Evolutionary conservation across 2,888 invertebrate genomes (phyloP).

Genomic region (Ernsta delagoae): DNA sequence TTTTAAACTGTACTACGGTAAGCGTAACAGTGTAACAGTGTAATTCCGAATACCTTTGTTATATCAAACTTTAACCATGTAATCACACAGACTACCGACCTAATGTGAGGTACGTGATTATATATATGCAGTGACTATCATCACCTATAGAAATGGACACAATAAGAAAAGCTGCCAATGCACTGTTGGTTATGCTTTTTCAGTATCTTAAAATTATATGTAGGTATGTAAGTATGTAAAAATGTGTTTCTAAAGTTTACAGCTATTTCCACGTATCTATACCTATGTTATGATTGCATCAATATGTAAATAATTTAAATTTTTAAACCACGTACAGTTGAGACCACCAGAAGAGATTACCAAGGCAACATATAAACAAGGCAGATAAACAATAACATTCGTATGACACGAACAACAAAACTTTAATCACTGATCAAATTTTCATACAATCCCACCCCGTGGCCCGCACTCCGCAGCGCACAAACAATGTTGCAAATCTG

Average conservation of each 20-base stretch:
- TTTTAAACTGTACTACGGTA: constrained; percentile 2
- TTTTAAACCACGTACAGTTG: background rate
- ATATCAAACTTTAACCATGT: background rate
- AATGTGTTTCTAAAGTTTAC: too few relatives aligned
- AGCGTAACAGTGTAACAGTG: background rate
- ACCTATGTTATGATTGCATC: too few relatives aligned
- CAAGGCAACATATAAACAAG: background rate
- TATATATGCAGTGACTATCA: too few relatives aligned
- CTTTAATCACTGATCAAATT: constrained; percentile 34
- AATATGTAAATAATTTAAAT: too few relatives aligned
- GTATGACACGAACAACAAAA: constrained; percentile 27
- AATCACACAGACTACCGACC: background rate
- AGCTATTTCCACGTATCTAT: too few relatives aligned
- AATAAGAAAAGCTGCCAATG: too few relatives aligned
- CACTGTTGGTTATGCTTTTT: too few relatives aligned
- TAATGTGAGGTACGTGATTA: too few relatives aligned
- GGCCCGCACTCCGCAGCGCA: constrained; percentile 17
- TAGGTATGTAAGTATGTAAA: too few relatives aligned
- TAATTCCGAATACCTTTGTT: background rate
- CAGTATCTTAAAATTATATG: too few relatives aligned
- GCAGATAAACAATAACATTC: background rate
- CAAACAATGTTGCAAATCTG: constrained; percentile 35
- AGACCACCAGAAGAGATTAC: background rate
- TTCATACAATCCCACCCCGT: constrained; percentile 29
- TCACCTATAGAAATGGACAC: too few relatives aligned